Evolutionary conservation across 2,797 vertebrate genomes (phyloP).

Genomic region (Mormyrus hasselquistii): DNA sequence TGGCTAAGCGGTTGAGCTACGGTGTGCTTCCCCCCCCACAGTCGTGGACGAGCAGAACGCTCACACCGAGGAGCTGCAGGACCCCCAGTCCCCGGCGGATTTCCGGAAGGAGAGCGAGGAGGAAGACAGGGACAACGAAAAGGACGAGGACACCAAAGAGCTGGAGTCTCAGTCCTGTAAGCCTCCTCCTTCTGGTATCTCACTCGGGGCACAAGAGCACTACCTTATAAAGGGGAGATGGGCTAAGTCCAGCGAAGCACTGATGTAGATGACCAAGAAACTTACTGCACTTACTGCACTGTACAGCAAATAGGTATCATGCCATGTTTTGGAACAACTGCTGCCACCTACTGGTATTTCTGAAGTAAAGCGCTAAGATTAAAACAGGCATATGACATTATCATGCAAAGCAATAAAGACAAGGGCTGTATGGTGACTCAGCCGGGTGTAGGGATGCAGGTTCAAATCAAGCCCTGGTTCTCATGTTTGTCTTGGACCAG

Average conservation of each 20-base stretch:
- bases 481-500: neutral
- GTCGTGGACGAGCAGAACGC: slow-evolving; percentile 88
- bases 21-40: slow-evolving; percentile 38
- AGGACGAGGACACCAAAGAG: slow-evolving; percentile 87
- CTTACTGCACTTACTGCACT: neutral
- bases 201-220: neutral
- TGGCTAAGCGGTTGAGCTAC: neutral
- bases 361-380: neutral
- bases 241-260: neutral
- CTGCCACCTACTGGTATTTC: slow-evolving; percentile 8
- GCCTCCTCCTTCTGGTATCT: slow-evolving; percentile 27
- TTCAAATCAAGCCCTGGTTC: neutral
- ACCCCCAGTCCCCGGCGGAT: slow-evolving; percentile 66
- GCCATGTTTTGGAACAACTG: neutral
- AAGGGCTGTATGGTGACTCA: neutral
- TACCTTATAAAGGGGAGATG: neutral
- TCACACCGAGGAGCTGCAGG: slow-evolving; percentile 70
- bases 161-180: slow-evolving; percentile 66
- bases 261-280: neutral
- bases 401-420: neutral
- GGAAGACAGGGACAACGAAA: slow-evolving; percentile 80
- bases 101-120: slow-evolving; percentile 77
- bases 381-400: neutral
- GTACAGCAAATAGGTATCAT: neutral
- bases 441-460: neutral